A percentile compares a stretch with the other conserved stretches of the same genome.
Conservation (phyloP, 2,113 vertebrate genomes). For the Clarias gariepinus region DNA sequence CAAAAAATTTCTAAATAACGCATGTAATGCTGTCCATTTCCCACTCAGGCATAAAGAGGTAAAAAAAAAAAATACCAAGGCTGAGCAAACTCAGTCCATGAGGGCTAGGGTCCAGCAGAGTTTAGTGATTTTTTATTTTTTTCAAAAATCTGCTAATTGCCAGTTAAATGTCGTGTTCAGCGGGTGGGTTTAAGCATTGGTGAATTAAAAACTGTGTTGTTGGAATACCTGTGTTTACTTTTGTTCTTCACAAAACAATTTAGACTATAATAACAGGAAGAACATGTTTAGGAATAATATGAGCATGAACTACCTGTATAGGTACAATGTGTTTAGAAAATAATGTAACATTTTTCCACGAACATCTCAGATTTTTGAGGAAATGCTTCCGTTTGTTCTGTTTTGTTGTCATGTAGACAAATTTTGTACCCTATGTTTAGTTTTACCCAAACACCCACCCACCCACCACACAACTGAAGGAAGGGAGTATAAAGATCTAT, state of each 20-base stretch:
- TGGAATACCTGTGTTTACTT: background rate
- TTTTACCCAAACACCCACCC: slow-evolving; percentile 3
- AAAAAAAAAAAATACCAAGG: too few relatives aligned
- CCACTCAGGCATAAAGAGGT: too few relatives aligned
- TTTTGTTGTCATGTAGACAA: slow-evolving; percentile 12
- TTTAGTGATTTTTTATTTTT: too few relatives aligned
- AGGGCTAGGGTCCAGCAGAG: too few relatives aligned
- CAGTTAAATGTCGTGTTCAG: too few relatives aligned
- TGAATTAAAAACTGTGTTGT: background rate
- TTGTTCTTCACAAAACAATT: background rate
- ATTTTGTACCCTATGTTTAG: slow-evolving; percentile 14
- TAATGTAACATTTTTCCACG: slow-evolving; percentile 35
- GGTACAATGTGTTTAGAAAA: slow-evolving; percentile 24
- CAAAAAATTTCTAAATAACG: too few relatives aligned
- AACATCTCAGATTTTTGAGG: slow-evolving; percentile 32
- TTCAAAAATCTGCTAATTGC: too few relatives aligned
- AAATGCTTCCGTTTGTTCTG: slow-evolving; percentile 12
- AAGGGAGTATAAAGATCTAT: slow-evolving; percentile 32
- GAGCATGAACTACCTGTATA: slow-evolving; percentile 8
- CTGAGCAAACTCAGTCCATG: too few relatives aligned
- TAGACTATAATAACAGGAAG: background rate
- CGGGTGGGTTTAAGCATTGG: too few relatives aligned
- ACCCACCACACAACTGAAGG: background rate
- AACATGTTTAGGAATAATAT: slow-evolving; percentile 24
- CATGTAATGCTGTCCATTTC: too few relatives aligned